Percentiles rank a stretch among this genome's conserved stretches.
Conservation (phyloP, 1,140 invertebrate species). For the Lerema accius region DNA sequence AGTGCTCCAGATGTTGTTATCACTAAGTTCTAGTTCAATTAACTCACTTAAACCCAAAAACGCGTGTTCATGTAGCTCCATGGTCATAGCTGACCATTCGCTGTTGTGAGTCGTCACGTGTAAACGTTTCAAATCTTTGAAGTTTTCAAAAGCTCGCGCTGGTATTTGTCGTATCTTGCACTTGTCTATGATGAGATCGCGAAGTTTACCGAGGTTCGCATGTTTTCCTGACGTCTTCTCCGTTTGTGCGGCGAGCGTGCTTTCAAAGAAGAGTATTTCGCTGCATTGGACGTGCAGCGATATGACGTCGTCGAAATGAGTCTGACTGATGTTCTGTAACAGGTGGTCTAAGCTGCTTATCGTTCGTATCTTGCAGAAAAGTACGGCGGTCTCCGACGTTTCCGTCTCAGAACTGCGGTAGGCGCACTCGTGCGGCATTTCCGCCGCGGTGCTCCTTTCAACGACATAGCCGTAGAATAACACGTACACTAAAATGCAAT, state of each 20-base stretch:
- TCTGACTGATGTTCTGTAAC: conserved; percentile 73
- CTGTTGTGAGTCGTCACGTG: conserved; percentile 89
- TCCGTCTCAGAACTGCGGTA: conserved; percentile 72
- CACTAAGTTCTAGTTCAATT: conserved; percentile 87
- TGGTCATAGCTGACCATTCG: conserved; percentile 90
- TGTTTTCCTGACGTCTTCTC: conserved; percentile 67
- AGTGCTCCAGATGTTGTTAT: conserved; percentile 92
- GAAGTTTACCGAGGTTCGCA: conserved; percentile 80
- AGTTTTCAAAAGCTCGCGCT: conserved; percentile 85
- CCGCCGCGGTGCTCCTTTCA: conserved; percentile 60
- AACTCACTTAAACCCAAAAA: conserved; percentile 87
- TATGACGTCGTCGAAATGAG: conserved; percentile 81
- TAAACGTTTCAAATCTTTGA: conserved; percentile 86
- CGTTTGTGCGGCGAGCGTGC: conserved; percentile 81
- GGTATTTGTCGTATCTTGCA: conserved; percentile 91
- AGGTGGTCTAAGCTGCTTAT: conserved; percentile 77
- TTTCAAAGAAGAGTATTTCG: conserved; percentile 91
- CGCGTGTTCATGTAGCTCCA: conserved; percentile 88
- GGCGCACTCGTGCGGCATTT: conserved; percentile 78
- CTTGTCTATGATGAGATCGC: conserved; percentile 88
- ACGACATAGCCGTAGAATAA: conserved; percentile 73
- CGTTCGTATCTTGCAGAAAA: conserved; percentile 78
- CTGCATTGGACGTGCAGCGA: conserved; percentile 89
- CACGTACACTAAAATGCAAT: conserved; percentile 75
- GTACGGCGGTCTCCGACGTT: conserved; percentile 70